phyloP scores from a whole-genome alignment of 1,140 invertebrate genomes.

The Reticulitermes speratus region DNA sequence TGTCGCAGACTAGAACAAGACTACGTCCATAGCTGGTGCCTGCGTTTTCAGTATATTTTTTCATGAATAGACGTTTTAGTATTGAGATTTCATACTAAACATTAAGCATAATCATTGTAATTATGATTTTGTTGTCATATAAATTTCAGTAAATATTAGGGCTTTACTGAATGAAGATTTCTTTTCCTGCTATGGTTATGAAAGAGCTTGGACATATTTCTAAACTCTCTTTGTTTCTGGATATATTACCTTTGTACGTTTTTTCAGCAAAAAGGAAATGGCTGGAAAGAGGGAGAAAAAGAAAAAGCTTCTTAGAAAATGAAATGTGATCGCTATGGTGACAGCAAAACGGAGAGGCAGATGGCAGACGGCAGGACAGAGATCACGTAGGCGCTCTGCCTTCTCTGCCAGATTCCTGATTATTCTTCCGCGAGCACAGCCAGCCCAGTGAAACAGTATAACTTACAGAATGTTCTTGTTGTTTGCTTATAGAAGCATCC shows the following conservation, averaged over 20 bases:
- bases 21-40: too few relatives aligned
- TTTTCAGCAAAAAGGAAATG: not conserved
- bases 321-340: not conserved
- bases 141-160: too few relatives aligned
- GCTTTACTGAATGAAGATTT: constrained; percentile 5
- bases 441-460: not conserved
- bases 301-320: not conserved
- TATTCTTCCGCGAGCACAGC: not conserved
- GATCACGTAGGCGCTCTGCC: not conserved
- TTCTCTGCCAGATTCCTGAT: not conserved
- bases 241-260: not conserved
- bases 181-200: not conserved
- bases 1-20: too few relatives aligned
- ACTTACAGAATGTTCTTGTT: too few relatives aligned
- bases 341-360: not conserved
- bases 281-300: not conserved
- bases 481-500: too few relatives aligned
- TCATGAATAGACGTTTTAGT: too few relatives aligned
- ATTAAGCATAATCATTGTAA: too few relatives aligned
- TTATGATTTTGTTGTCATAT: too few relatives aligned
- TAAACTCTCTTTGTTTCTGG: not conserved
- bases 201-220: not conserved
- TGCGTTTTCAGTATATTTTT: too few relatives aligned
- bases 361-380: too few relatives aligned
- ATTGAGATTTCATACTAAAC: too few relatives aligned